A percentile compares a stretch with the other conserved stretches of the same genome.
These are phyloP conservation scores for Cephus spinipes DNA, from an alignment of 2,888 invertebrate genomes.

Conservation along the genomic window DNA sequence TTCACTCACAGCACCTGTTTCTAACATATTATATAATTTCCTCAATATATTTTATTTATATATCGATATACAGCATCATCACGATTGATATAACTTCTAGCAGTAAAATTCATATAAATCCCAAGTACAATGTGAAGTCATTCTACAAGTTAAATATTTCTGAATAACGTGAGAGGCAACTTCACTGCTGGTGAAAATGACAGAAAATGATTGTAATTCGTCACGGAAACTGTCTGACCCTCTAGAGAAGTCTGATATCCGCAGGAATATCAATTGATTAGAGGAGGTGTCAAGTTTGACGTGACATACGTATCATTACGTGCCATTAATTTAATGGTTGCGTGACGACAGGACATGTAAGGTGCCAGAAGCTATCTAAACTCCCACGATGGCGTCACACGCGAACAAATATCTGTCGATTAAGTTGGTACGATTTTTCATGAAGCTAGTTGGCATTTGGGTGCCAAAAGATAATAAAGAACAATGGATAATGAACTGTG, in stretches of 20 bases:
- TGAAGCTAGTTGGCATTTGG: slow-evolving; percentile 46
- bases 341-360: neutral
- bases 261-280: neutral
- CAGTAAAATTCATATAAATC: too few species aligned
- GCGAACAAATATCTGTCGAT: slow-evolving; percentile 23
- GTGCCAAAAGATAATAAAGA: slow-evolving; percentile 23
- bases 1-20: neutral
- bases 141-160: too few species aligned
- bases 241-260: neutral
- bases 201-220: neutral
- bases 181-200: neutral
- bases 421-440: slow-evolving; percentile 32
- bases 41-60: neutral
- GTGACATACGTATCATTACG: slow-evolving; percentile 18
- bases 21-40: neutral
- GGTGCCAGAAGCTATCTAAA: too few species aligned
- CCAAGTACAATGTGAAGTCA: too few species aligned
- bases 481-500: slow-evolving; percentile 21
- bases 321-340: slow-evolving; percentile 20
- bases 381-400: too few species aligned
- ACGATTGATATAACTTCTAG: neutral
- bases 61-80: neutral
- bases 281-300: slow-evolving; percentile 26
- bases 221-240: neutral
- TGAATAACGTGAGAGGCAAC: neutral